Evolutionary conservation across 2,797 vertebrate genomes (phyloP), one percentile per base, ranked within the genome.

Genomic region (Apodemus agrarius): DNA sequence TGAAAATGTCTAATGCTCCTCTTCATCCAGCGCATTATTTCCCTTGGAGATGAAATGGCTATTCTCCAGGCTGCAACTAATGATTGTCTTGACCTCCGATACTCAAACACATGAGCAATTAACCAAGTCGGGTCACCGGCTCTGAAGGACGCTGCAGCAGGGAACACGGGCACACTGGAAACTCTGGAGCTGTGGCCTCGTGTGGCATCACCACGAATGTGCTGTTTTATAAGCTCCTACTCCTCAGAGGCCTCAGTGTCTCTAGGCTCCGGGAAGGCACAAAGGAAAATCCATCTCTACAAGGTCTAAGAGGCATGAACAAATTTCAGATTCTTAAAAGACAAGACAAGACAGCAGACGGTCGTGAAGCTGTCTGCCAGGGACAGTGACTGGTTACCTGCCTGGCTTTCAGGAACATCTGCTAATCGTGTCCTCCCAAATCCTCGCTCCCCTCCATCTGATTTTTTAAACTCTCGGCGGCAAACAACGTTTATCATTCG

Each of bases 1-100:
- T 95, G 96, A 79, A 95, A 89, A 94, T 95, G 40, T n/a, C 85
- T 91, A 79, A 96, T 89, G 95, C 61, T 93, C 83, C 90, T 90
- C 79, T 95, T 95, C 54, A 69, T 89, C 89, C 54, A 87, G 80
- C n/a, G 37, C 61, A 90, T 96, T 74, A 82, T 85, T 83, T 96
- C 93, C 93, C 74, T 96, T 81, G 89, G 94, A 95, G 29, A 46
- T 1, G 4, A 96, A 93, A 88, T 84, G 59, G n/a, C 79, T 93
- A 91, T 95, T 94, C 83, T 95, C n/a, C 3, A 22, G 83, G 91
- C 80, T 76, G 37, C 52, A 49, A 7, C 92, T 76, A 97, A 97
- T 88, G 75, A 92, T 81, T 6, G 0, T 57, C 95, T 96, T 91
- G 92, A 97, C 97, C 96, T 96, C 91, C 72, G 78, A 49, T 0